A percentile compares a stretch with the other conserved stretches of the same genome.
Conservation (phyloP, 2,888 invertebrate genomes). For the Myopa tessellatipennis region DNA sequence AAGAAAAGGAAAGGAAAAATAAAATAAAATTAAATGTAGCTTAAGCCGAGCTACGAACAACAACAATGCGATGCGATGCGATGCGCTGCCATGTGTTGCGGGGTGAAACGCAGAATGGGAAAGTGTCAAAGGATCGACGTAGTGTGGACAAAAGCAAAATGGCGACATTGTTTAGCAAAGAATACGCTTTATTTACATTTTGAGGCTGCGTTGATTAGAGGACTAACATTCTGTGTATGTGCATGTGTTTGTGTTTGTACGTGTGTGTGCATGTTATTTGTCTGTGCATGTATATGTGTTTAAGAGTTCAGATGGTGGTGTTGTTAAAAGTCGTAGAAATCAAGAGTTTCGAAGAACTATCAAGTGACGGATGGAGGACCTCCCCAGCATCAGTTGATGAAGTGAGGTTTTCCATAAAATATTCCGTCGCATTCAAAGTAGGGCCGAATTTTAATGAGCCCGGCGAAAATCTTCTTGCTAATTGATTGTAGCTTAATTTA, state of each 20-base stretch:
- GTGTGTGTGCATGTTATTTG: not conserved
- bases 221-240: constrained; percentile 35
- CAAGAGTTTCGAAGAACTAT: too few relatives aligned
- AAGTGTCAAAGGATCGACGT: constrained; percentile 35
- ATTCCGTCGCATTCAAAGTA: too few relatives aligned
- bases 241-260: constrained; percentile 12
- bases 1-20: constrained; percentile 1
- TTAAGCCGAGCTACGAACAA: constrained; percentile 25
- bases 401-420: too few relatives aligned
- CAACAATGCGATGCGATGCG: too few relatives aligned
- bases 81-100: not conserved
- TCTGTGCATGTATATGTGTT: too few relatives aligned
- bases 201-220: constrained; percentile 50
- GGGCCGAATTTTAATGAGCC: too few relatives aligned
- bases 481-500: too few relatives aligned
- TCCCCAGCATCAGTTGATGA: too few relatives aligned
- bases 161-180: constrained; percentile 61
- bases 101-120: constrained; percentile 27
- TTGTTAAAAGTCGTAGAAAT: too few relatives aligned
- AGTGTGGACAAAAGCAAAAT: constrained; percentile 52
- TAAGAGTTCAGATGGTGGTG: too few relatives aligned
- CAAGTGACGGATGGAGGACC: too few relatives aligned
- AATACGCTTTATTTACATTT: constrained; percentile 59
- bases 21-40: constrained; percentile 24
- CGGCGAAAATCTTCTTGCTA: too few relatives aligned